phyloP scores from a whole-genome alignment of 2,797 vertebrate species.

The Acanthornis magna region DNA sequence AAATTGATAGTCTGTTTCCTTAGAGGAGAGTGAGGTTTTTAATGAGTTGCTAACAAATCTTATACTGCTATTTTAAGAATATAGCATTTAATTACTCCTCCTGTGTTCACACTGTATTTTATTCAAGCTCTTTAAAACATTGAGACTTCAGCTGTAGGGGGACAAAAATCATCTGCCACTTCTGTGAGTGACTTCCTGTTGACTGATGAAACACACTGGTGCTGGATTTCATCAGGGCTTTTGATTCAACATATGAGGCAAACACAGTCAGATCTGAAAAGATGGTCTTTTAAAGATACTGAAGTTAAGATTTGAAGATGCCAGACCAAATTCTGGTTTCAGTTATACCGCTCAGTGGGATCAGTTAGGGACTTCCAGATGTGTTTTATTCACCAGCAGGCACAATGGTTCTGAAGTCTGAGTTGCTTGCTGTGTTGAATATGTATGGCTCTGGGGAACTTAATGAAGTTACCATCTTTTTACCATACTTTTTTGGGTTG shows the following conservation, averaged over 20 bases:
- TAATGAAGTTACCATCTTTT: neutral
- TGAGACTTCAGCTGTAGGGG: neutral
- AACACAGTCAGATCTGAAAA: neutral
- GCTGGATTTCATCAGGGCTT: slow-evolving; percentile 11
- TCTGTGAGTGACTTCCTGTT: neutral
- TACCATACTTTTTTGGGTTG: neutral
- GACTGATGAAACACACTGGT: neutral
- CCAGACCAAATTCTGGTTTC: slow-evolving; percentile 5
- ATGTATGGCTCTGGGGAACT: neutral
- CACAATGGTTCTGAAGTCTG: neutral
- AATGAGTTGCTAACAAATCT: neutral
- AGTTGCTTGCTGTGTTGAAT: neutral
- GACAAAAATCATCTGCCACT: neutral
- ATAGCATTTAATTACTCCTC: neutral
- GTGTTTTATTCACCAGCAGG: neutral
- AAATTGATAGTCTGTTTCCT: neutral
- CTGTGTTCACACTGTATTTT: neutral
- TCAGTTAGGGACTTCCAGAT: slow-evolving; percentile 22
- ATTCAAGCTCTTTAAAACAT: neutral
- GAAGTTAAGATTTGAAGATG: neutral
- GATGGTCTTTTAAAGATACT: neutral
- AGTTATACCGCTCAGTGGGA: neutral
- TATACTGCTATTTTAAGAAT: neutral
- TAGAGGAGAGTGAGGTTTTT: neutral
- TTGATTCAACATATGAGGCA: neutral